Conservation (phyloP, 2,888 invertebrate species). For the Heliconius aoede region DNA sequence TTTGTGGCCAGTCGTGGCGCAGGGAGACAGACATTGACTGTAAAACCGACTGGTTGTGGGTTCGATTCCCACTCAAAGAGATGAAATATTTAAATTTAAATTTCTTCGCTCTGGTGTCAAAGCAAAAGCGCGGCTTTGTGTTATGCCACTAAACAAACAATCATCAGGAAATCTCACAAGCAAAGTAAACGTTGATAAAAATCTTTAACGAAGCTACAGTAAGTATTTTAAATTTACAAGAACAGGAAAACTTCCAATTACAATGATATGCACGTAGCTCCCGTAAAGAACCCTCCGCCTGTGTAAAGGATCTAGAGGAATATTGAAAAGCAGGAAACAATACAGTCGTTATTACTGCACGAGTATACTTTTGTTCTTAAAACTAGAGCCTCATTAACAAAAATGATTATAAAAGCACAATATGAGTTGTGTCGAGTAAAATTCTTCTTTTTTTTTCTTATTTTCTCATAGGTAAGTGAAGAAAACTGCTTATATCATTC, state of each 20-base stretch:
- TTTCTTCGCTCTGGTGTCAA: too few species aligned
- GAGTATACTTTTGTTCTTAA: slow-evolving; percentile 20
- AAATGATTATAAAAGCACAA: slow-evolving; percentile 9
- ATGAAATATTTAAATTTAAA: too few species aligned
- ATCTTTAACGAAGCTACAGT: not conserved
- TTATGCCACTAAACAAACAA: not conserved
- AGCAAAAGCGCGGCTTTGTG: too few species aligned
- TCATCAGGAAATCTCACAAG: not conserved
- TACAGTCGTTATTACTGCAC: slow-evolving; percentile 15
- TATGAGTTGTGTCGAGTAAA: not conserved
- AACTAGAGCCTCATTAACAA: slow-evolving; percentile 8
- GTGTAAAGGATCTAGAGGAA: slow-evolving; percentile 7
- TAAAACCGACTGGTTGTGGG: too few species aligned
- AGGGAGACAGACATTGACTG: too few species aligned
- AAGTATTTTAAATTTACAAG: not conserved
- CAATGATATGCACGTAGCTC: slow-evolving; percentile 14
- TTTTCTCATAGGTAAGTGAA: not conserved
- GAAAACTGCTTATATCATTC: not conserved
- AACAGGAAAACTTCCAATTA: slow-evolving; percentile 23
- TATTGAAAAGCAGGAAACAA: slow-evolving; percentile 17
- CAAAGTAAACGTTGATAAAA: not conserved
- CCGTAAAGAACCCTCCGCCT: not conserved
- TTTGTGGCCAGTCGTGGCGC: too few species aligned
- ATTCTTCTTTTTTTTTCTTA: not conserved
- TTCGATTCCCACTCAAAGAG: too few species aligned